Conservation (phyloP, 2,888 invertebrate genomes). For the Drosophila paranaensis region DNA sequence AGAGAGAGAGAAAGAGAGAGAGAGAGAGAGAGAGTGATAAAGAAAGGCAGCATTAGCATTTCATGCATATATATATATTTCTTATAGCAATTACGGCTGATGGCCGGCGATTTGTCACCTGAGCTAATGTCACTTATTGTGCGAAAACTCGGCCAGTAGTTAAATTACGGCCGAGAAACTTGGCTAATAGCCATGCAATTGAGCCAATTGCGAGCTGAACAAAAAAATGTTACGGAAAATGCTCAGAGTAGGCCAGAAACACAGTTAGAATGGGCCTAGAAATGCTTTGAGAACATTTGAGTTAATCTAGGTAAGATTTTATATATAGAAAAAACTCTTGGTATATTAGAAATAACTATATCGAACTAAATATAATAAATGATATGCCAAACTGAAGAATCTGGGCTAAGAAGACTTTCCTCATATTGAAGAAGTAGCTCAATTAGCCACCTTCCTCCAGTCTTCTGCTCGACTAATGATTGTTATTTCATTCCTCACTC, state of each 20-base stretch:
- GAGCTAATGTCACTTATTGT: slow-evolving; percentile 46
- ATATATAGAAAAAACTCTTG: no score
- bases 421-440: not conserved
- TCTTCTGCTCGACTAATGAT: slow-evolving; percentile 1
- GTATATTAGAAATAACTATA: no score
- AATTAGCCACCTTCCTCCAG: not conserved
- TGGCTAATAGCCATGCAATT: slow-evolving; percentile 29
- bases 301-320: not conserved
- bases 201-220: not conserved
- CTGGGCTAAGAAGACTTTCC: no score
- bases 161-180: slow-evolving; percentile 39
- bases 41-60: slow-evolving; percentile 19
- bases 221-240: not conserved
- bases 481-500: slow-evolving; percentile 2
- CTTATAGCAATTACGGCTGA: slow-evolving; percentile 46
- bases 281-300: not conserved
- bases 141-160: slow-evolving; percentile 41
- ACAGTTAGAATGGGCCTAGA: not conserved
- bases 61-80: slow-evolving; percentile 10
- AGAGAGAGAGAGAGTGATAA: not conserved
- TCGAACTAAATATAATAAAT: no score
- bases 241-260: not conserved
- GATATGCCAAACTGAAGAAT: not conserved
- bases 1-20: not conserved
- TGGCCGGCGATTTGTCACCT: slow-evolving; percentile 44